phyloP scores from a whole-genome alignment of 2,888 invertebrate genomes.

The Eutolmus rufibarbis region DNA sequence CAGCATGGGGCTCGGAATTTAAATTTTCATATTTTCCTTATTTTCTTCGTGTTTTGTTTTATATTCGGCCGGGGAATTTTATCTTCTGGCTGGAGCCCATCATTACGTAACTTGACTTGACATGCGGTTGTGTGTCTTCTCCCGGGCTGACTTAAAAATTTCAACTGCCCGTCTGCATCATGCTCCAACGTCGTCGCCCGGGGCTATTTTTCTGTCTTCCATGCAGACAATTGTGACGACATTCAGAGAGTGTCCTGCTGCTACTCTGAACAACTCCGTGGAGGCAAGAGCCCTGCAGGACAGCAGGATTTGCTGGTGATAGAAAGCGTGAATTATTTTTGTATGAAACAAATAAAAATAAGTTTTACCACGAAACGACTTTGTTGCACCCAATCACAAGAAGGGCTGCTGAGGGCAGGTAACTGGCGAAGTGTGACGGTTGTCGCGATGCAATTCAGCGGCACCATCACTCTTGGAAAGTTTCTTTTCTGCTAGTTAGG shows the following conservation, averaged over 20 bases:
- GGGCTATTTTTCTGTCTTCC: not conserved
- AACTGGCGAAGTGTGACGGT: not conserved
- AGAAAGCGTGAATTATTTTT: not conserved
- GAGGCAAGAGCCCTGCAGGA: not conserved
- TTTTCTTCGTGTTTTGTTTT: not conserved
- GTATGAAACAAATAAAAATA: no score
- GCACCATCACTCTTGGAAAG: not conserved
- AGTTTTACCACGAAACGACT: not conserved
- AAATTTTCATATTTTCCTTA: not conserved
- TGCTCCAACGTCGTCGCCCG: not conserved
- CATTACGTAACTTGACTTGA: not conserved
- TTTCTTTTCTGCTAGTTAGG: not conserved
- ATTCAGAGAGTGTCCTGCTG: not conserved
- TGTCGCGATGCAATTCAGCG: not conserved
- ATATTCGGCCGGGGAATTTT: not conserved
- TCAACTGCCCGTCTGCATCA: not conserved
- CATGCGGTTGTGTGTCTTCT: not conserved
- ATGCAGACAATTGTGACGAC: not conserved
- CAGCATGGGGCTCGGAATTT: not conserved
- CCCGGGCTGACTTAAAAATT: not conserved
- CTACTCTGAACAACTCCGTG: not conserved
- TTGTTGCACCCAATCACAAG: not conserved
- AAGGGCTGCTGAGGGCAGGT: not conserved
- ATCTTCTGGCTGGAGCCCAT: not conserved
- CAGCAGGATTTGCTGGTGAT: not conserved